Evolutionary conservation across 1,140 invertebrate species (phyloP), one percentile per base, ranked within the genome.

Genomic region (Charaxes varanes): DNA sequence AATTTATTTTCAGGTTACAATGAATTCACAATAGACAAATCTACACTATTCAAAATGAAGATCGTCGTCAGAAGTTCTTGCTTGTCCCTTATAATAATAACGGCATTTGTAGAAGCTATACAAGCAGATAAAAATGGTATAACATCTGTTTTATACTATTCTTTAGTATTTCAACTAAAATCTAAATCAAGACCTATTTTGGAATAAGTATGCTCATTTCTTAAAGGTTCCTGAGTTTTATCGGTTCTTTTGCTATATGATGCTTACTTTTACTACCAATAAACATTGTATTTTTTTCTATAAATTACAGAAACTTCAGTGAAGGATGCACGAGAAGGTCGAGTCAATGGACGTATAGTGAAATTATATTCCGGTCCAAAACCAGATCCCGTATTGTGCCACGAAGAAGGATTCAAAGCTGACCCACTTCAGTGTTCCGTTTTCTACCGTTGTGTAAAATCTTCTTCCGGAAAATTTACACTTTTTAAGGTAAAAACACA

Each of bases 331-430:
- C 38, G 35, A 7, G 42, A 57, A 23, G 53, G 63, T 16, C 38
- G 66, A 28, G 59, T 58, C 4, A 67, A 26, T 12, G 69, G 76
- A 6, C 64, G 67, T 11, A 65, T 78, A 27, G 59, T 74, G 1
- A 82, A 78, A 53, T 12, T 80, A 2, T 78, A 80, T 48, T 62
- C 73, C 2, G 69, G 69, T 4, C 32, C 19, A 14, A 70, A 60
- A 36, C 65, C 60, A 8, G 65, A 72, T 19, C 61, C 69, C n/a
- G 32, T 82, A 8, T 11, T 58, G 6, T 85, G 83, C 44, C 23
- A 45, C 2, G 47, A 52, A 7, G 89, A 90, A 69, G 91, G 91
- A 4, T 93, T 91, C 50, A 88, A 87, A 61, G 81, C 87, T 2
- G 85, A 92, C 70, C 86, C 88, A 28, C 55, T 66, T 6, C 80